Evolutionary conservation across 2,888 invertebrate species (phyloP), one percentile per base, ranked within the genome.

Genomic region (Drosophila yooni): DNA sequence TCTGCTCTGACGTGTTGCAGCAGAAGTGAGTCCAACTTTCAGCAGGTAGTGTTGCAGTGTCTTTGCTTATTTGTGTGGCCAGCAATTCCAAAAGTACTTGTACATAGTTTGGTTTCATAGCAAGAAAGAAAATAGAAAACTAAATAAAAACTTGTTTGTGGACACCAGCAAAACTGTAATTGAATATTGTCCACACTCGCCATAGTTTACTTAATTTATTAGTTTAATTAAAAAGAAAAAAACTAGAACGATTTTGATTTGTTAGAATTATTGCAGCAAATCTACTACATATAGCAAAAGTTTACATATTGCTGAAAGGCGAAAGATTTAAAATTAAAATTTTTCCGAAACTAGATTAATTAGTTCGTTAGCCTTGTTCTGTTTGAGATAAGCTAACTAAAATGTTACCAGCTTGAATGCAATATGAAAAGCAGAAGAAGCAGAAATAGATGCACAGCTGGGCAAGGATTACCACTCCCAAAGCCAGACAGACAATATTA

Each of bases 401-500:
- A 64, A 51, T 53, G n/a, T 61, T 43, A 53, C 48, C 63, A 70
- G 66, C 34, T 54, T 36, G 43, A 64, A 34, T 57, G 10, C 50
- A 29, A 56, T 10, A 48, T 53, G 27, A 31, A 34, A n/a, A 52
- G 52, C 31, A 56, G 51, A 0, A 27, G 15, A 21, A 29, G 43
- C 25, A 31, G 29, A 33, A 56, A 13, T n/a, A 38, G 27, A n/a
- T 21, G 48, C 56, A 43, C 52, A 78, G 61, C 65, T 69, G 65
- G 27, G 40, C 48, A 7, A 51, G 79, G 76, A 70, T 79, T 68
- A 70, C 52, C 46, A 38, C 18, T 33, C 18, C 27, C 33, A 50
- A n/a, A 31, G 18, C 25, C 34, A 53, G 48, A n/a, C 67, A 67
- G 53, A 65, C 38, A 62, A 70, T 70, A 76, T 78, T 78, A 71